Evolutionary conservation across 92 coral and sea anemone species (phyloP), one percentile per base, ranked within the genome.

Genomic region (Siderastrea siderea): DNA sequence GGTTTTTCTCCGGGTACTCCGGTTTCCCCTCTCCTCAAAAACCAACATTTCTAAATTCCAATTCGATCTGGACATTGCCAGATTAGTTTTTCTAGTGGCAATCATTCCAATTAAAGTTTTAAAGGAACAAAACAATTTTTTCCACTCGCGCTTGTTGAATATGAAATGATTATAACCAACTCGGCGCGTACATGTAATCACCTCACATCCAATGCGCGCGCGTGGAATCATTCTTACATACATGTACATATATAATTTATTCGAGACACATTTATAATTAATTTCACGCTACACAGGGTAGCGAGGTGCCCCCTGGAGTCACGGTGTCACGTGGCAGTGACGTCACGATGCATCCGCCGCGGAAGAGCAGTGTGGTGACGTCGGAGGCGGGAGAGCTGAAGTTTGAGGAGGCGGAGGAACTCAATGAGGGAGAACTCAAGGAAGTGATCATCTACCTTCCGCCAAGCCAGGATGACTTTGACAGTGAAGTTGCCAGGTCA

Each of bases 401-500:
- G 79, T 91, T 95, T 69, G 99, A 97, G 75, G 92, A 89, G 72
- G 96, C 94, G 26, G 47, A 74, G 62, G 78, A 92, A 74, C 83
- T 85, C 4, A 89, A 66, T 48, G 97, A 93, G 26, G 94, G 91
- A 43, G 98, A 95, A 51, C 48, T 88, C 19, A 95, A 95, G 76
- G 96, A 95, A 89, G 88, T 90, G 69, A 95, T 95, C 4, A 95
- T 95, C 74, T 95, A 95, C 76, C 92, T 95, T 10, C 98, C 98
- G 26, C 90, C 96, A 53, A 92, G 94, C 4, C 95, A 95, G 69
- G 99, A 97, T 26, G 98, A 97, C 62, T 75, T 95, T 67, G 99
- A 95, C 80, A 91, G 84, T 47, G 99, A 95, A 88, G 95, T 96
- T 45, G 96, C 98, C 69, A 96, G 97, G 99, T 96, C 76, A 72